A percentile compares a stretch with the other conserved stretches of the same genome.
phyloP scores from a whole-genome alignment of 2,888 invertebrate genomes.

The Agrilus biguttatus region DNA sequence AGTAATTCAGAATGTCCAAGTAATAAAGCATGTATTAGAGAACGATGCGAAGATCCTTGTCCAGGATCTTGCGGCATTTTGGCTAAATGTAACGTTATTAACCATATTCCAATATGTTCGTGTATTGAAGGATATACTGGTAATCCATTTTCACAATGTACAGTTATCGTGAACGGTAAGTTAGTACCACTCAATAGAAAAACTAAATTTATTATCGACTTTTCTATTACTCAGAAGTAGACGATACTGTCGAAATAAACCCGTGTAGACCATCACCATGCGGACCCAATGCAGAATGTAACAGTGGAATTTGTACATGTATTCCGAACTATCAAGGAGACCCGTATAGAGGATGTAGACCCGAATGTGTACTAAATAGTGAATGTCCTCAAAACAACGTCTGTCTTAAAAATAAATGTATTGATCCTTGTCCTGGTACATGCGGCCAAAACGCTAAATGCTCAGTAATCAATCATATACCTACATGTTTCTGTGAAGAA shows the following conservation, averaged over 20 bases:
- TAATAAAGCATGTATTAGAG: constrained; percentile 54
- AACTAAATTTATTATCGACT: constrained; percentile 1
- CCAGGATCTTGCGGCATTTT: constrained; percentile 59
- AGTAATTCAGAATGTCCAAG: constrained; percentile 57
- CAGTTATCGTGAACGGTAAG: constrained; percentile 2
- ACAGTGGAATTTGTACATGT: constrained; percentile 53
- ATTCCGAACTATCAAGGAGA: constrained; percentile 51
- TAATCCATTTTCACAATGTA: constrained; percentile 49
- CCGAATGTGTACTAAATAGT: constrained; percentile 54
- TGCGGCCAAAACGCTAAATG: constrained; percentile 59
- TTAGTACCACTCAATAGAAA: too few relatives aligned
- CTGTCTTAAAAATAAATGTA: constrained; percentile 56
- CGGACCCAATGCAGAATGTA: constrained; percentile 56
- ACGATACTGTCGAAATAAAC: constrained; percentile 30
- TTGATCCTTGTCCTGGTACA: constrained; percentile 57
- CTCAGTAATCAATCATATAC: constrained; percentile 59
- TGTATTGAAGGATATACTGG: constrained; percentile 56
- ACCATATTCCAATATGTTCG: constrained; percentile 60
- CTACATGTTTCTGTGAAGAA: constrained; percentile 44
- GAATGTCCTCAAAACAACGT: constrained; percentile 53
- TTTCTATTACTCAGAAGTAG: constrained; percentile 6
- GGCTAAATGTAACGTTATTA: constrained; percentile 56
- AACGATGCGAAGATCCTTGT: constrained; percentile 61
- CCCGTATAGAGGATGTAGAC: constrained; percentile 53
- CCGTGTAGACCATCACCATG: constrained; percentile 60